A percentile compares a stretch with the other conserved stretches of the same genome.
Conservation (phyloP, 2,888 invertebrate species). For the Lapara coniferarum region DNA sequence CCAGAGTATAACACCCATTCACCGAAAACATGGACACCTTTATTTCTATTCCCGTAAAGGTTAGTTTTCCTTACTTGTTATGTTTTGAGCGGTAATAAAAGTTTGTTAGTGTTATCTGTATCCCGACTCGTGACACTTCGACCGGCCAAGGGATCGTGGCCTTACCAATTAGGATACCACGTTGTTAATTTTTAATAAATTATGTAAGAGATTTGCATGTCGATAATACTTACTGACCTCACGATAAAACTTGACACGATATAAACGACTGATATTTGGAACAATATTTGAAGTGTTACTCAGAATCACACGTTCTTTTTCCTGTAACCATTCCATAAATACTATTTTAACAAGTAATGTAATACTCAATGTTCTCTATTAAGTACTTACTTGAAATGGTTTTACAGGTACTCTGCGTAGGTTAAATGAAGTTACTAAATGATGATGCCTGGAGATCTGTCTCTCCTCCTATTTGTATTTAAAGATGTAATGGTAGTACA, state of each 20-base stretch:
- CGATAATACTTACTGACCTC: conserved; percentile 21
- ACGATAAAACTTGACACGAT: conserved; percentile 13
- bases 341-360: background rate
- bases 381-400: too few relatives aligned
- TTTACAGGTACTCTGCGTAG: too few relatives aligned
- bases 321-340: background rate
- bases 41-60: conserved; percentile 26
- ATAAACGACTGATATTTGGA: background rate
- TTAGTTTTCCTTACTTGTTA: conserved; percentile 32
- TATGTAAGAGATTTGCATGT: conserved; percentile 21
- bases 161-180: conserved; percentile 49
- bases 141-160: conserved; percentile 52
- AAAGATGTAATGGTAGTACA: too few relatives aligned
- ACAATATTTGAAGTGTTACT: background rate
- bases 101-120: conserved; percentile 58
- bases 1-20: conserved; percentile 35
- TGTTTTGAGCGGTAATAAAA: conserved; percentile 24
- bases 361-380: background rate
- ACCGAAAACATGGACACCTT: background rate
- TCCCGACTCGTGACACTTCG: conserved; percentile 65
- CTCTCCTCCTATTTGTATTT: too few relatives aligned
- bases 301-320: background rate
- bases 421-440: too few relatives aligned
- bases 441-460: too few relatives aligned
- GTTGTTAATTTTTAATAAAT: conserved; percentile 23